These are phyloP conservation scores for Temnopleurus reevesii DNA, from an alignment of 53 echinoderm and acorn worm species.

Conservation along the genomic window DNA sequence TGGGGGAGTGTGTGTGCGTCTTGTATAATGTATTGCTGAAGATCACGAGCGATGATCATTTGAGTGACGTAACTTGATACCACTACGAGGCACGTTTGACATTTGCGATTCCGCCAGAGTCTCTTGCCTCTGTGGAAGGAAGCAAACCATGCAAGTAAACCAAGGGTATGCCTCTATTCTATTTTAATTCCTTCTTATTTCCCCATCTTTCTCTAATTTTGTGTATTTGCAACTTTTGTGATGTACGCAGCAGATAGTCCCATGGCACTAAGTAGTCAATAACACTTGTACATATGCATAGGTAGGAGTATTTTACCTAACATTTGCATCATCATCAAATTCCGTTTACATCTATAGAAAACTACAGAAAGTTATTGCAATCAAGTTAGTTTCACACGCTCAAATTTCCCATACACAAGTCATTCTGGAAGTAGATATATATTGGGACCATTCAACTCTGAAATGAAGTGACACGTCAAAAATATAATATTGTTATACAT, in stretches of 20 bases:
- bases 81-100: slow-evolving; percentile 46
- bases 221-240: slow-evolving; percentile 1
- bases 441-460: too few species aligned
- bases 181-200: background rate
- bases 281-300: background rate
- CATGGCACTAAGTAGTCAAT: background rate
- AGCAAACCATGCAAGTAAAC: slow-evolving; percentile 35
- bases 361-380: background rate
- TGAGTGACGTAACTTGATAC: slow-evolving; percentile 49
- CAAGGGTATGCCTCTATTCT: background rate
- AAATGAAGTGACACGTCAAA: too few species aligned
- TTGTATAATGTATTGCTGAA: background rate
- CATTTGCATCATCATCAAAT: background rate
- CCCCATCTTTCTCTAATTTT: background rate
- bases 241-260: background rate
- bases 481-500: too few species aligned
- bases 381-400: too few species aligned
- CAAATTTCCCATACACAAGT: too few species aligned
- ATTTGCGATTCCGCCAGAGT: slow-evolving; percentile 30
- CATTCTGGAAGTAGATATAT: too few species aligned
- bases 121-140: slow-evolving; percentile 18
- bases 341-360: background rate
- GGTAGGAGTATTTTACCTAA: background rate
- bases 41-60: slow-evolving; percentile 45
- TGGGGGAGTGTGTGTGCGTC: background rate